These are phyloP conservation scores for Mystacides longicornis DNA, from an alignment of 2,888 invertebrate species.

Conservation along the genomic window DNA sequence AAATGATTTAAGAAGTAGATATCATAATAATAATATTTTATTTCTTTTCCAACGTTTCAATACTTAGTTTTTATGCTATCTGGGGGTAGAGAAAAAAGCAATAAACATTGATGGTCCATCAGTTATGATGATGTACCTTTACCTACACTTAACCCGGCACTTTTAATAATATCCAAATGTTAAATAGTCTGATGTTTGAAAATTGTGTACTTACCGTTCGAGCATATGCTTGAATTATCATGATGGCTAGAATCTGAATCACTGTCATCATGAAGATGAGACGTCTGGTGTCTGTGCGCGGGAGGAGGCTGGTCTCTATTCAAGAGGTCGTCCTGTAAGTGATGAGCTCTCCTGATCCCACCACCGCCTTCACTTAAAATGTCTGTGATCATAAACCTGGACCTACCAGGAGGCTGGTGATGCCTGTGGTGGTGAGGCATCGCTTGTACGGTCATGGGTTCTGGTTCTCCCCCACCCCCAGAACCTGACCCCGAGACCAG, in stretches of 20 bases:
- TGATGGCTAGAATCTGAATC: conserved; percentile 37
- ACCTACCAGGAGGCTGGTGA: conserved; percentile 67
- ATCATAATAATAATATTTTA: too few species aligned
- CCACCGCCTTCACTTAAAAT: conserved; percentile 59
- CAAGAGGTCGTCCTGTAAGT: conserved; percentile 33
- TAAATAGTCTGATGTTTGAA: too few species aligned
- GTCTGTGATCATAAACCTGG: conserved; percentile 86
- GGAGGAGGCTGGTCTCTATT: conserved; percentile 45
- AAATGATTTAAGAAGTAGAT: too few species aligned
- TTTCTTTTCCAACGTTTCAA: too few species aligned
- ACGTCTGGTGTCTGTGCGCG: conserved; percentile 51
- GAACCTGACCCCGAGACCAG: conserved; percentile 27
- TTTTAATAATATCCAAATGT: too few species aligned
- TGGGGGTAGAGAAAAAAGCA: too few species aligned
- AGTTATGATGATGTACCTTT: too few species aligned
- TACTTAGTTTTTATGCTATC: too few species aligned
- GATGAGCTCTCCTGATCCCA: conserved; percentile 33
- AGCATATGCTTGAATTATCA: conserved; percentile 47
- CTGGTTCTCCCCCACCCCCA: conserved; percentile 27
- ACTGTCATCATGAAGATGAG: conserved; percentile 30
- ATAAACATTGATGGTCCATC: too few species aligned
- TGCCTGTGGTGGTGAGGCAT: conserved; percentile 60
- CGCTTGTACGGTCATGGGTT: conserved; percentile 36
- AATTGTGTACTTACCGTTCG: conserved; percentile 46
- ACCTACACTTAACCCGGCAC: too few species aligned